Percentiles rank a stretch among this genome's conserved stretches.
phyloP scores from a whole-genome alignment of 2,797 vertebrate species.

The Argya squamiceps region DNA sequence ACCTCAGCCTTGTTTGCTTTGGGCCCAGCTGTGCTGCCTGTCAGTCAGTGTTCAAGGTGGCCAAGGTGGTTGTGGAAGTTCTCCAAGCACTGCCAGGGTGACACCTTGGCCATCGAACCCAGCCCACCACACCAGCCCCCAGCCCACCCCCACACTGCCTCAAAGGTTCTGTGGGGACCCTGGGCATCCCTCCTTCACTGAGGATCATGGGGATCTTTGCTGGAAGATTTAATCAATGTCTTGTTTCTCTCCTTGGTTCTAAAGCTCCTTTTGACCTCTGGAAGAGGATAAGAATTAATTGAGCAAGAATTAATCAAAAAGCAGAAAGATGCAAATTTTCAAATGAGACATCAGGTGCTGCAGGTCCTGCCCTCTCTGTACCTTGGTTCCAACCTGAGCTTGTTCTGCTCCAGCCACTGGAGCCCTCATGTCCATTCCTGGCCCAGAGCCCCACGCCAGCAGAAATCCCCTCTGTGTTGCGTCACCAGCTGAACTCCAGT shows the following conservation, averaged over 20 bases:
- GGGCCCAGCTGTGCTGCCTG: rapidly evolving
- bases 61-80: background rate
- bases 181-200: background rate
- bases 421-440: background rate
- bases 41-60: background rate
- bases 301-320: background rate
- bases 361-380: background rate
- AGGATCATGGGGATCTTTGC: background rate
- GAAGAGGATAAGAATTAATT: background rate
- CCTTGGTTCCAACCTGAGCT: background rate
- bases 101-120: rapidly evolving
- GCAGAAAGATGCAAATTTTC: background rate
- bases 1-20: background rate
- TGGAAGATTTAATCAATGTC: background rate
- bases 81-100: background rate
- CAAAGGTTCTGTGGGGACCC: background rate
- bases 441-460: background rate
- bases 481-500: background rate
- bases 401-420: rapidly evolving
- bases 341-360: background rate
- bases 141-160: rapidly evolving
- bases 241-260: background rate
- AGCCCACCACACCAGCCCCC: background rate
- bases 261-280: background rate
- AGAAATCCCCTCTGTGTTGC: background rate